Base-by-base conservation (phyloP, 2,113 vertebrate species). In the Apodemus speciosus region DNA sequence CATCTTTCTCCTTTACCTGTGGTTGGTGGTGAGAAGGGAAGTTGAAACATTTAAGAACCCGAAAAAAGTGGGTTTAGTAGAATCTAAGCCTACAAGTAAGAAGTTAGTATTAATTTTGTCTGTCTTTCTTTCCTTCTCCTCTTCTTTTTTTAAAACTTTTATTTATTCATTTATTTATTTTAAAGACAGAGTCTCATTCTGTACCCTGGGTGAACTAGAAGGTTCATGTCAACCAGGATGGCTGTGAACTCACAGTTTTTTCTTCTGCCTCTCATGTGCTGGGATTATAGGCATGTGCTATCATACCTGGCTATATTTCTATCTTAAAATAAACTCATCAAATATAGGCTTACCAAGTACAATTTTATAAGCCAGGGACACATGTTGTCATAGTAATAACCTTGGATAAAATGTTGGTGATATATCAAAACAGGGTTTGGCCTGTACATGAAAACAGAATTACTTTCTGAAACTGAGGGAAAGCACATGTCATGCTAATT, bases 331-430 rank as follows among this genome's bases (percentile, higher is more conserved):
- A 88, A 84, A 79, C 53, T 18, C 27, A 95, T 68, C 68, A 85
- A 91, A 80, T 69, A 72, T 23, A 93, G 73, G 40, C 32, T 94
- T 89, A 88, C 58, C 53, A 93, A 92, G 60, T 80, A 64, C 62
- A 87, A 64, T 77, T 77, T 76, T 51, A 38, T 49, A 60, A 77
- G 6, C 20, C 32, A 81, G n/a, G 1, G 77, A 84, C 43, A 72
- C 6, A 94, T 25, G 72, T 8, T 35, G n/a, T 9, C 56, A 93
- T 43, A 92, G n/a, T 84, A 51, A 86, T 0, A 14, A 53, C 56
- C 27, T 92, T 49, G 27, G 18, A 73, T 60, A 94, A 93, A 94
- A 87, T 83, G 64, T 68, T 80, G 79, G 49, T 90, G 83, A 90
- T 60, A 23, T 81, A 77, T 60, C 86, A 87, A 92, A 94, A 89